Evolutionary conservation across 2,797 vertebrate genomes (phyloP).

Genomic region (Chrosomus eos): DNA sequence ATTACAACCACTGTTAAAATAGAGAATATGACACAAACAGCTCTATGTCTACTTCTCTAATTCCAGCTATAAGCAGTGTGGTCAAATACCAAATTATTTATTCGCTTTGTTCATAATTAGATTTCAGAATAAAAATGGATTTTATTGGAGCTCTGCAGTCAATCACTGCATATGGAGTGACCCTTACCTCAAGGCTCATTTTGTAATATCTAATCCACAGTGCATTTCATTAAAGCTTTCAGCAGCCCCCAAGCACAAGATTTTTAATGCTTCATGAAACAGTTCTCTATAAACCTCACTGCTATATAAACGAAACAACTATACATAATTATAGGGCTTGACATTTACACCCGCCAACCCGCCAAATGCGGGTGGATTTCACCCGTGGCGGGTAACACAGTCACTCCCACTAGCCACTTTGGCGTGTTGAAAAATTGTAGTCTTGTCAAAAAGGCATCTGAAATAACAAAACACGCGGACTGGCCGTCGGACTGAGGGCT

Average conservation of each 20-base stretch:
- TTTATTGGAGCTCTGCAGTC: conserved; percentile 44
- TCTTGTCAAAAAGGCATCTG: no score
- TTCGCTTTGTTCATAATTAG: conserved; percentile 47
- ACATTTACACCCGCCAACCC: no score
- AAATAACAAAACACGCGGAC: no score
- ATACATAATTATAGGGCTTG: no score
- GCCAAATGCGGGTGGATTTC: no score
- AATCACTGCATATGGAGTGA: conserved; percentile 47
- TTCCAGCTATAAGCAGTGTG: conserved; percentile 3
- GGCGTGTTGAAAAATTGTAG: no score
- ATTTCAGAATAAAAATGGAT: conserved; percentile 44
- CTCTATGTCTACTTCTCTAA: background rate
- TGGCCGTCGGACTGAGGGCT: no score
- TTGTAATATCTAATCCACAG: conserved; percentile 64
- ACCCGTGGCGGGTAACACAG: no score
- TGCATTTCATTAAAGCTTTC: conserved; percentile 60
- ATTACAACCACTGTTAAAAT: background rate
- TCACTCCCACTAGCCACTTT: no score
- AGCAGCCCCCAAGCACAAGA: conserved; percentile 55
- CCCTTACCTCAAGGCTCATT: conserved; percentile 55
- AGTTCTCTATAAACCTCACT: no score
- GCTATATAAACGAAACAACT: no score
- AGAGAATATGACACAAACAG: background rate
- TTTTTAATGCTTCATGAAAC: conserved; percentile 30
- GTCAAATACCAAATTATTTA: conserved; percentile 32